Conservation (phyloP, 2,888 invertebrate species). For the Chydorus sphaericus region DNA sequence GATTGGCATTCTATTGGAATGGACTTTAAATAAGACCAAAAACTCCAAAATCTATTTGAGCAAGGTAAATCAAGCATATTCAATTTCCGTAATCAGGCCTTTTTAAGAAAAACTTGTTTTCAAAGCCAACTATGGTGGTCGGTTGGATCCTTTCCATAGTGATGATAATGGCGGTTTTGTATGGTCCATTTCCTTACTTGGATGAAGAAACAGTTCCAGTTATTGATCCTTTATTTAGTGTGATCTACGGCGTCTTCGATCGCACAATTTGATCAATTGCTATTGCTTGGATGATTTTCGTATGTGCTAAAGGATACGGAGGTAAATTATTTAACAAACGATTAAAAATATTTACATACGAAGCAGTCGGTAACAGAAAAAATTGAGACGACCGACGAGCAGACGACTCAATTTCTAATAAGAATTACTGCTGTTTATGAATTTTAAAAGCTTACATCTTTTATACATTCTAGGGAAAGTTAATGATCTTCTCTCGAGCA, state of each 20-base stretch:
- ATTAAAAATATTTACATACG: neutral
- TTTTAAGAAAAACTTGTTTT: neutral
- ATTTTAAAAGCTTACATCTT: too few relatives aligned
- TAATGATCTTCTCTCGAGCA: conserved; percentile 65
- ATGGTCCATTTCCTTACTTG: neutral
- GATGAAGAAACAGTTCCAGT: neutral
- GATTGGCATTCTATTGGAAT: neutral
- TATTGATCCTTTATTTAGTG: conserved; percentile 50
- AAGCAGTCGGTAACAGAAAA: too few relatives aligned
- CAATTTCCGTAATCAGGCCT: too few relatives aligned
- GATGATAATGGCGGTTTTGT: neutral
- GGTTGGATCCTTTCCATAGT: neutral
- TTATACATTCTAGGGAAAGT: too few relatives aligned
- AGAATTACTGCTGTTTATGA: too few relatives aligned
- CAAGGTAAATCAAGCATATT: too few relatives aligned
- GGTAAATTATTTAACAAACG: neutral
- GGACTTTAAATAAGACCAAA: neutral
- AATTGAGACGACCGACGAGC: too few relatives aligned
- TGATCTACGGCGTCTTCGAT: conserved; percentile 64
- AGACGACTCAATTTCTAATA: too few relatives aligned
- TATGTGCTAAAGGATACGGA: conserved; percentile 55
- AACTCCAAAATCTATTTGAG: too few relatives aligned
- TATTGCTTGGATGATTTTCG: conserved; percentile 61
- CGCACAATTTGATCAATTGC: conserved; percentile 64
- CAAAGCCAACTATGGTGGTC: neutral